phyloP scores from a whole-genome alignment of 2,888 invertebrate genomes.

The Frankliniella intonsa region DNA sequence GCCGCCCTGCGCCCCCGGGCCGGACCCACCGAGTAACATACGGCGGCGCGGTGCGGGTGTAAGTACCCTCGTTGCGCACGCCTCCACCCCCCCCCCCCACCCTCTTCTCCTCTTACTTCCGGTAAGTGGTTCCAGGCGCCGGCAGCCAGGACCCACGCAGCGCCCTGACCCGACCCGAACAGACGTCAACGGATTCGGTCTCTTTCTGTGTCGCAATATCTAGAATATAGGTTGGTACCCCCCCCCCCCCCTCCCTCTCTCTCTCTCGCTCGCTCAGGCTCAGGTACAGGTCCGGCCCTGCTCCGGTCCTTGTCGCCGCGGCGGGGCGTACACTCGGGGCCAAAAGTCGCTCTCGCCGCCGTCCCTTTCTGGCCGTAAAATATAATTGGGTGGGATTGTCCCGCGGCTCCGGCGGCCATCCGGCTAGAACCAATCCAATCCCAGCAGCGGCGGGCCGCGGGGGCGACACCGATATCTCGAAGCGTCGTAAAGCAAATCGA shows the following conservation, averaged over 20 bases:
- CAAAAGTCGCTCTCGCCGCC: background rate
- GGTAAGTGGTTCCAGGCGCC: too few relatives aligned
- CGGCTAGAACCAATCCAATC: conserved; percentile 6
- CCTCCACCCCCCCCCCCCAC: too few relatives aligned
- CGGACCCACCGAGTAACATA: too few relatives aligned
- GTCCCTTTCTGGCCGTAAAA: background rate
- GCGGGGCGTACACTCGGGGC: too few relatives aligned
- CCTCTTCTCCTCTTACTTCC: too few relatives aligned
- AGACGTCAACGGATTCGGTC: background rate
- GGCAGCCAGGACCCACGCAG: background rate
- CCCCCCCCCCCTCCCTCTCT: background rate
- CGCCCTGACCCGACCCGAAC: background rate
- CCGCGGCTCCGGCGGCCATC: background rate
- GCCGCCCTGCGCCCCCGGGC: too few relatives aligned
- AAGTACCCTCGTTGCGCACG: too few relatives aligned
- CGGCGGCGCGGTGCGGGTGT: too few relatives aligned
- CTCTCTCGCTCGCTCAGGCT: background rate
- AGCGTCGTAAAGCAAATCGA: background rate
- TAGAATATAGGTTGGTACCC: background rate
- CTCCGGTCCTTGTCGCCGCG: too few relatives aligned
- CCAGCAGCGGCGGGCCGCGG: background rate
- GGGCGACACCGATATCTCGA: too few relatives aligned
- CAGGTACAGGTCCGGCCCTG: background rate
- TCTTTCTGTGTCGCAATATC: background rate
- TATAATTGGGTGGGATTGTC: conserved; percentile 17